A percentile compares a stretch with the other conserved stretches of the same genome.
phyloP scores from a whole-genome alignment of 2,888 invertebrate species.

The Alloplasta piceator region DNA sequence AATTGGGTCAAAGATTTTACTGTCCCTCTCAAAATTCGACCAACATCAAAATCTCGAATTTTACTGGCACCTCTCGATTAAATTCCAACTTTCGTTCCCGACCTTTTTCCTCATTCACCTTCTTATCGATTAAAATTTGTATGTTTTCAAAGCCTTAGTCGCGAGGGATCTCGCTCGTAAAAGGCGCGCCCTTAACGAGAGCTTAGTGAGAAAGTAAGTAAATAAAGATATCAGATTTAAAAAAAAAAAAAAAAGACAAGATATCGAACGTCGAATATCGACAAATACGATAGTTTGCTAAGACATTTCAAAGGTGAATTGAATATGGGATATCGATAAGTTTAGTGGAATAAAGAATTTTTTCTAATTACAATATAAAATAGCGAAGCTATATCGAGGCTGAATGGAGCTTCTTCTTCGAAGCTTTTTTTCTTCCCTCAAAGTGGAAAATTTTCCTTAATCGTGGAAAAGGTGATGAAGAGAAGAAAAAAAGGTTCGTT shows the following conservation, averaged over 20 bases:
- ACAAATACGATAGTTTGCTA: conserved; percentile 25
- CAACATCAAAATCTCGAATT: too few species aligned
- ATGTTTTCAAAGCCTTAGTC: too few species aligned
- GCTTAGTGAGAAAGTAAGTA: conserved; percentile 61
- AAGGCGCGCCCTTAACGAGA: conserved; percentile 35
- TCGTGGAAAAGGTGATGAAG: too few species aligned
- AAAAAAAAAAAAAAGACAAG: conserved; percentile 4
- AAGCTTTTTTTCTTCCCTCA: conserved; percentile 16
- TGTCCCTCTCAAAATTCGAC: too few species aligned
- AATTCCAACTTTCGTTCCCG: too few species aligned
- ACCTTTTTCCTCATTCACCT: too few species aligned
- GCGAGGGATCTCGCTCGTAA: conserved; percentile 45
- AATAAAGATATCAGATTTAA: conserved; percentile 25
- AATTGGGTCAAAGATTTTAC: too few species aligned
- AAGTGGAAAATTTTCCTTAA: too few species aligned
- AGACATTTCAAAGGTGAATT: conserved; percentile 12
- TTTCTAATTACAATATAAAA: conserved; percentile 52
- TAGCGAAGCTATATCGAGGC: conserved; percentile 38
- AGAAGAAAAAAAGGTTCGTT: conserved; percentile 21
- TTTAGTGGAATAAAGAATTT: conserved; percentile 21
- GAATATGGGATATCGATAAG: conserved; percentile 10
- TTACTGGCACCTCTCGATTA: too few species aligned
- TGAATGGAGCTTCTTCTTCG: conserved; percentile 5
- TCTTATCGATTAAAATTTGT: too few species aligned
- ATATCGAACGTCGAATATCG: conserved; percentile 33